Percentiles rank a stretch among this genome's conserved stretches.
These are phyloP conservation scores for Thelaira solivaga DNA, from an alignment of 2,888 invertebrate genomes.

Conservation along the genomic window DNA sequence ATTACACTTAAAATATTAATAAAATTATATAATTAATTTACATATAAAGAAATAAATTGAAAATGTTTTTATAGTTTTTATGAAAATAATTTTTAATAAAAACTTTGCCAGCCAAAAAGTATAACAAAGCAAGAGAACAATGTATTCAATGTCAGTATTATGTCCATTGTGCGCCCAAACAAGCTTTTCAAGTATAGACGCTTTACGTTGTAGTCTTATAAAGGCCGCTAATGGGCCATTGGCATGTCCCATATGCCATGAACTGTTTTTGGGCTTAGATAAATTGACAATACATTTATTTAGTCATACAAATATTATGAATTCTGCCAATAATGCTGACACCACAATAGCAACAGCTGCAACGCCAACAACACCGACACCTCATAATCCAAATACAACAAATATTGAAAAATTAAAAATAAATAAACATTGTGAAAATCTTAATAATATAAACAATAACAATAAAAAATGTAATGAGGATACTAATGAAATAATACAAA, in stretches of 20 bases:
- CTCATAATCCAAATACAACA: constrained; percentile 30
- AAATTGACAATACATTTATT: constrained; percentile 91
- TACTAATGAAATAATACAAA: constrained; percentile 14
- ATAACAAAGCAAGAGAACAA: constrained; percentile 62
- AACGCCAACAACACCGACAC: background rate
- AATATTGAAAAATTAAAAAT: constrained; percentile 67
- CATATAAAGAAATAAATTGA: background rate
- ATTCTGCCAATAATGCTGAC: constrained; percentile 25
- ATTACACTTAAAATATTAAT: too few relatives aligned
- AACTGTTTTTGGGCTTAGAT: constrained; percentile 85
- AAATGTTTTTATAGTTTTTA: background rate
- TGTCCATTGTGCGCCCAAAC: constrained; percentile 88
- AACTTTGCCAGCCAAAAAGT: background rate
- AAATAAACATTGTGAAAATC: constrained; percentile 60
- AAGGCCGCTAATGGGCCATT: constrained; percentile 86
- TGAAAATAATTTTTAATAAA: background rate
- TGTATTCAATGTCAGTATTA: constrained; percentile 80
- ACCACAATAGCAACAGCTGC: constrained; percentile 26
- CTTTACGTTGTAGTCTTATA: constrained; percentile 84
- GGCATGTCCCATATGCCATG: constrained; percentile 87
- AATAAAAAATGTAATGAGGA: constrained; percentile 35
- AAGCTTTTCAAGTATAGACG: constrained; percentile 84
- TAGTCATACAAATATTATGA: constrained; percentile 80
- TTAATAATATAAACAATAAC: constrained; percentile 21
- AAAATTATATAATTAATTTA: too few relatives aligned